Conservation (phyloP, 2,113 vertebrate species). For the Scomber colias region DNA sequence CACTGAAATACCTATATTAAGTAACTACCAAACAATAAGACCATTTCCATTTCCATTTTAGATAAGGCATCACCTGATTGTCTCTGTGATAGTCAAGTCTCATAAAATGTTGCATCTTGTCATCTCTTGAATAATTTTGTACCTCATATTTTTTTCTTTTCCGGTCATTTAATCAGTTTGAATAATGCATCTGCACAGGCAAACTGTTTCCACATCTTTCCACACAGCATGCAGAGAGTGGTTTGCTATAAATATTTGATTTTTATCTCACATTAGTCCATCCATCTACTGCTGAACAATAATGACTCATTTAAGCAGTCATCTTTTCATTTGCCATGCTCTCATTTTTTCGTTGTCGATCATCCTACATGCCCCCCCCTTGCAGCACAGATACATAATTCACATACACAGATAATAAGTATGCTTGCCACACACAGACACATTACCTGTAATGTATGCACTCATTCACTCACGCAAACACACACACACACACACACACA, state of each 20-base stretch:
- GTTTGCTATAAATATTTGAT: slow-evolving; percentile 67
- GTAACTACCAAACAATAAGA: neutral
- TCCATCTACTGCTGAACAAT: slow-evolving; percentile 30
- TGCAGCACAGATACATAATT: slow-evolving; percentile 35
- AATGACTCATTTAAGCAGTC: slow-evolving; percentile 49
- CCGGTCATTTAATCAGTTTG: neutral
- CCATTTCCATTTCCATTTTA: neutral
- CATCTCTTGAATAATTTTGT: neutral
- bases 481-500: slow-evolving; percentile 23
- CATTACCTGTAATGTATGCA: neutral
- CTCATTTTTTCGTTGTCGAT: slow-evolving; percentile 12
- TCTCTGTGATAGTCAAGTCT: neutral
- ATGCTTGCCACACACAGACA: slow-evolving; percentile 4
- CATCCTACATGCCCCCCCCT: slow-evolving; percentile 13
- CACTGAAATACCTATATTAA: neutral
- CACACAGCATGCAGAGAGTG: slow-evolving; percentile 51
- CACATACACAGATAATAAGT: slow-evolving; percentile 1
- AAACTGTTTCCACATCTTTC: slow-evolving; percentile 14
- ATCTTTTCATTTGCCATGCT: slow-evolving; percentile 33
- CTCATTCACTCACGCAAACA: slow-evolving; percentile 13
- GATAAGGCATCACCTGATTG: neutral
- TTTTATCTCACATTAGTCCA: slow-evolving; percentile 31
- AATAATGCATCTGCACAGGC: slow-evolving; percentile 38
- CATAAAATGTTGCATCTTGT: neutral
- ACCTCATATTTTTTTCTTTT: neutral